Base-by-base conservation (phyloP, 2,888 invertebrate genomes). In the Sesamia inferens region DNA sequence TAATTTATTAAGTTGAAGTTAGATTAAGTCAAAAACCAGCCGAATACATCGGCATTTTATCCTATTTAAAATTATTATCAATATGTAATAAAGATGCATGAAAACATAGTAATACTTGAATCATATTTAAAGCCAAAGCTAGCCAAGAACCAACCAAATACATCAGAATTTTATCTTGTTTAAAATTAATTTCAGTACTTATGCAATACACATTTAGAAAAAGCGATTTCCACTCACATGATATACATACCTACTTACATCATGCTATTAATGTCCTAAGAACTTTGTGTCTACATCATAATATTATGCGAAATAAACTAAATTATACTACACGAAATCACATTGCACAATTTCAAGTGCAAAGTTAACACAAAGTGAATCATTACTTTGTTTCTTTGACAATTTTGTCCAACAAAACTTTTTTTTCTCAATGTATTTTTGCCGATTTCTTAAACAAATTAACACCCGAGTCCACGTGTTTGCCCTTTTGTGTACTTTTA, bases 401-500 rank as follows among this genome's bases (percentile, higher is more conserved):
- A 78, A 78, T 68, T 79, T 83, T 80, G 82, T 85, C 84, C 74
- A 84, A 78, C 74, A 80, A 79, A 83, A 79, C 39, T 42, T 63
- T 79, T 85, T 84, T 79, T 79, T 79, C 70, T 69, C 74, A 84
- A 71, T 71, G 65, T 68, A 76, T 75, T 81, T 88, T 87, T 87
- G 88, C 89, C 88, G 89, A 89, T 92, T 92, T 90, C 92, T 90
- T 90, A 88, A 90, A 91, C 93, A 93, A 95, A 95, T 95, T 95
- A 95, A 93, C 95, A 94, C 95, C 88, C 83, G 78, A 75, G 84
- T 80, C 90, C 92, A 92, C 93, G 94, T 92, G 94, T 94, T 93
- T 92, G 89, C 91, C 93, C 93, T 93, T 95, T 95, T 95, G 93
- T 94, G 85, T 88, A 83, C 70, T 88, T 95, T 94, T 94, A 93